Percentiles rank a stretch among this genome's conserved stretches.
Evolutionary conservation across 2,888 invertebrate species (phyloP).

Genomic region (Cremastobaeus sp.): DNA sequence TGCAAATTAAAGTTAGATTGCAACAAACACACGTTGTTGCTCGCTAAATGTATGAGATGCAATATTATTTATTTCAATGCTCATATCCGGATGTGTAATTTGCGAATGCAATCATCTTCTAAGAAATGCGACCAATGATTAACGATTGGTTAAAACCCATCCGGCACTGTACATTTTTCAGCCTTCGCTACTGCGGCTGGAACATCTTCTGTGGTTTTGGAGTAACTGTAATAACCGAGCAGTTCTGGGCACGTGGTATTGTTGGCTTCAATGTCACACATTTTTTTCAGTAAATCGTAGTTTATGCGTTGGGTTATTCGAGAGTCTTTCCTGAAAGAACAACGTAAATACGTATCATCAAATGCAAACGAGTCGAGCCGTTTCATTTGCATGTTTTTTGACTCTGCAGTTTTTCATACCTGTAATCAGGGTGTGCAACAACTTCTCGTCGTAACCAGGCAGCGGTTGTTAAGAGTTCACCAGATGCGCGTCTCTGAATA

Average conservation of each 20-base stretch:
- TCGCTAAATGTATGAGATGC: conserved; percentile 5
- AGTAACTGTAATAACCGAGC: conserved; percentile 85
- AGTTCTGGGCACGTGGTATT: conserved; percentile 86
- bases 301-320: conserved; percentile 91
- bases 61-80: conserved; percentile 21
- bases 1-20: too few species aligned
- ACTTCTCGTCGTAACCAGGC: conserved; percentile 96
- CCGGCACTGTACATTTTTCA: conserved; percentile 66
- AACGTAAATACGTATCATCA: too few species aligned
- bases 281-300: conserved; percentile 91
- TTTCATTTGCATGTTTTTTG: too few species aligned
- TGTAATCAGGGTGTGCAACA: conserved; percentile 91
- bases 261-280: conserved; percentile 86
- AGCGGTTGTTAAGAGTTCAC: conserved; percentile 95
- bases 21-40: background rate
- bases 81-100: conserved; percentile 4
- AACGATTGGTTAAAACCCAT: conserved; percentile 31
- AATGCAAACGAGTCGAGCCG: too few species aligned
- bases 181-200: conserved; percentile 86
- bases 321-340: conserved; percentile 86
- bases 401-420: conserved; percentile 82
- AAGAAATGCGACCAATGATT: conserved; percentile 8
- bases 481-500: conserved; percentile 91
- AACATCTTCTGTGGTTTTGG: conserved; percentile 92
- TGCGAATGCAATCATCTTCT: conserved; percentile 5